Evolutionary conservation across 2,888 invertebrate species (phyloP).

Genomic region (Odontocerum albicorne): DNA sequence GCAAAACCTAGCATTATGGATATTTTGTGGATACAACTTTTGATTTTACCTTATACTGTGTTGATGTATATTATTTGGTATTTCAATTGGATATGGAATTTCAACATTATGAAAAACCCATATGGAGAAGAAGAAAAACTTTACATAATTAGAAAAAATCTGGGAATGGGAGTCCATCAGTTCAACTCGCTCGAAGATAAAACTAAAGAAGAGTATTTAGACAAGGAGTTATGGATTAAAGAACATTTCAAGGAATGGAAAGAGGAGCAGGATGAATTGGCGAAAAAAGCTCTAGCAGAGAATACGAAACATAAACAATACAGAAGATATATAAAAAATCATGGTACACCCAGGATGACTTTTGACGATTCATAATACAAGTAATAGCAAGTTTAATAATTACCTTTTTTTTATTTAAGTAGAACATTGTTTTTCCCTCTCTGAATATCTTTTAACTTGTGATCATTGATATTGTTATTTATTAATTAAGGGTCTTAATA

Average conservation of each 20-base stretch:
- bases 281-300: slow-evolving; percentile 82
- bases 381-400: too few species aligned
- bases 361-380: slow-evolving; percentile 71
- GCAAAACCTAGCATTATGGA: slow-evolving; percentile 79
- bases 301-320: slow-evolving; percentile 87
- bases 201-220: slow-evolving; percentile 72
- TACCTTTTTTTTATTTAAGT: too few species aligned
- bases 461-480: too few species aligned
- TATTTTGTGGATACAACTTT: slow-evolving; percentile 81
- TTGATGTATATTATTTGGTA: slow-evolving; percentile 74
- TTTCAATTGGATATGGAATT: slow-evolving; percentile 79
- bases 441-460: too few species aligned
- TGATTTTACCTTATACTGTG: slow-evolving; percentile 78
- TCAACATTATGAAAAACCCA: slow-evolving; percentile 70
- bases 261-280: slow-evolving; percentile 78
- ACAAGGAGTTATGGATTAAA: slow-evolving; percentile 78
- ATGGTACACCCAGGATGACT: slow-evolving; percentile 87
- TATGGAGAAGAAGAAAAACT: slow-evolving; percentile 83
- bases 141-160: slow-evolving; percentile 77
- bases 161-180: slow-evolving; percentile 73
- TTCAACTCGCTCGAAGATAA: slow-evolving; percentile 74
- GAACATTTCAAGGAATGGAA: slow-evolving; percentile 82
- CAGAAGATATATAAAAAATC: slow-evolving; percentile 86
- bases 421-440: too few species aligned
- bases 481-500: too few species aligned